Evolutionary conservation across 2,797 vertebrate genomes (phyloP).

Genomic region (Hydrophis major): DNA sequence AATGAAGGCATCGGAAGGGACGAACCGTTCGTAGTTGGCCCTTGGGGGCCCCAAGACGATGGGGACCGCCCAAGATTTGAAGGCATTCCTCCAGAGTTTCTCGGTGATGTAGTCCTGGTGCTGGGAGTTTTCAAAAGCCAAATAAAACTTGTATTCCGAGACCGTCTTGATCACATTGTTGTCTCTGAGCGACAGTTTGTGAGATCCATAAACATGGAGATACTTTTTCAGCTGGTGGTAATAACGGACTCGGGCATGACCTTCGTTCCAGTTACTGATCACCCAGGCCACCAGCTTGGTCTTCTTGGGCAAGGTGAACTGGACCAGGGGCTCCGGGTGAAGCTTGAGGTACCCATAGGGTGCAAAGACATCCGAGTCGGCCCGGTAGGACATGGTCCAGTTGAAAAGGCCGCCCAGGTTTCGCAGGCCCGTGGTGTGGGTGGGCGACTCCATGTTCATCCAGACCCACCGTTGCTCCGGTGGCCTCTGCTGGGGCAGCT

Average conservation of each 20-base stretch:
- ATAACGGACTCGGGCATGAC: slow-evolving; percentile 81
- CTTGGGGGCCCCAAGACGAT: slow-evolving; percentile 87
- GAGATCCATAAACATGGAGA: slow-evolving; percentile 75
- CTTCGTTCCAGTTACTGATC: slow-evolving; percentile 88
- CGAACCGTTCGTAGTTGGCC: slow-evolving; percentile 88
- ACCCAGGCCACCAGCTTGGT: slow-evolving; percentile 85
- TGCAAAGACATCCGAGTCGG: slow-evolving; percentile 84
- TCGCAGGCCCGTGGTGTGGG: slow-evolving; percentile 73
- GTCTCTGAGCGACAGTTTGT: slow-evolving; percentile 64
- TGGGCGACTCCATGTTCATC: slow-evolving; percentile 95
- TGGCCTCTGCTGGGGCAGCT: slow-evolving; percentile 71
- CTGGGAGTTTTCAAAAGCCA: slow-evolving; percentile 93
- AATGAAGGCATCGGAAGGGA: slow-evolving; percentile 88
- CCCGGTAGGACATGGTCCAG: slow-evolving; percentile 87
- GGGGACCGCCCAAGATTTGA: slow-evolving; percentile 80
- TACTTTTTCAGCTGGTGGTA: slow-evolving; percentile 76
- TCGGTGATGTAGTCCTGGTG: slow-evolving; percentile 94
- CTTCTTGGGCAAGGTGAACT: slow-evolving; percentile 62
- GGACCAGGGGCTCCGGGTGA: slow-evolving; percentile 5
- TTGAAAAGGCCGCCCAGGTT: slow-evolving; percentile 78
- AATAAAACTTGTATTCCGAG: slow-evolving; percentile 87
- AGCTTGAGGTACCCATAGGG: slow-evolving; percentile 85
- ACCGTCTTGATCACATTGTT: slow-evolving; percentile 73
- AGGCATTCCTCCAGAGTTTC: slow-evolving; percentile 90
- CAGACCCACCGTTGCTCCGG: slow-evolving; percentile 88